Percentiles rank a stretch among this genome's conserved stretches.
Conservation (phyloP, 2,888 invertebrate genomes). For the Melanostoma scalare region DNA sequence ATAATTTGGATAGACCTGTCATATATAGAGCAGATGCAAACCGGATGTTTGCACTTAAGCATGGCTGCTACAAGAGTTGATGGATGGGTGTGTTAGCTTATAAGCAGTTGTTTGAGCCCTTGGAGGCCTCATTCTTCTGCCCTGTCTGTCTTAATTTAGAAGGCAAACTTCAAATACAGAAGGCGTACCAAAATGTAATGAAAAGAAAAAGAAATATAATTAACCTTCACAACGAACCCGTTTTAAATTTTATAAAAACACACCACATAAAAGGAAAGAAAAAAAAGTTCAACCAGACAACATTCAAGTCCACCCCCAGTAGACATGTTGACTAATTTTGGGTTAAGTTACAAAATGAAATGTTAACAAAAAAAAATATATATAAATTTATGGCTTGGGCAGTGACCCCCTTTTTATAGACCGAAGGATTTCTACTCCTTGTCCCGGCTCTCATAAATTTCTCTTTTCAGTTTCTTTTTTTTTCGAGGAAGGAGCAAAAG, state of each 20-base stretch:
- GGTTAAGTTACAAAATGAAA: slow-evolving; percentile 39
- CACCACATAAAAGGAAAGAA: background rate
- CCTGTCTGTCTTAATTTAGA: too few species aligned
- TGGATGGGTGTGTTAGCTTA: too few species aligned
- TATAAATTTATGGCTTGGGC: slow-evolving; percentile 25
- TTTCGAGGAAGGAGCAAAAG: slow-evolving; percentile 13
- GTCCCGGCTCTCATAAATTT: slow-evolving; percentile 11
- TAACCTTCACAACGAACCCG: slow-evolving; percentile 23
- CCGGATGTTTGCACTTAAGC: too few species aligned
- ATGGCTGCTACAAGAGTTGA: too few species aligned
- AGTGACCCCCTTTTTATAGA: slow-evolving; percentile 18
- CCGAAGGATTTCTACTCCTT: background rate
- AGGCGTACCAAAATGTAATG: background rate
- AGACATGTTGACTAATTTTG: slow-evolving; percentile 39
- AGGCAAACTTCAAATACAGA: too few species aligned
- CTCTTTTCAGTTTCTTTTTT: background rate
- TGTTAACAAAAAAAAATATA: slow-evolving; percentile 24
- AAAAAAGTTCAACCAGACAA: slow-evolving; percentile 30
- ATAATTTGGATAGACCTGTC: too few species aligned
- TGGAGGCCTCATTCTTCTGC: too few species aligned
- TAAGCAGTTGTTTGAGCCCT: too few species aligned
- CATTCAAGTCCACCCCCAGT: slow-evolving; percentile 28
- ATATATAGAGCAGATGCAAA: too few species aligned
- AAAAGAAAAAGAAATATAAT: slow-evolving; percentile 16
- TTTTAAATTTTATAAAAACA: slow-evolving; percentile 32